Base-by-base conservation (phyloP, 2,797 vertebrate species). In the Premnoplex brunnescens region DNA sequence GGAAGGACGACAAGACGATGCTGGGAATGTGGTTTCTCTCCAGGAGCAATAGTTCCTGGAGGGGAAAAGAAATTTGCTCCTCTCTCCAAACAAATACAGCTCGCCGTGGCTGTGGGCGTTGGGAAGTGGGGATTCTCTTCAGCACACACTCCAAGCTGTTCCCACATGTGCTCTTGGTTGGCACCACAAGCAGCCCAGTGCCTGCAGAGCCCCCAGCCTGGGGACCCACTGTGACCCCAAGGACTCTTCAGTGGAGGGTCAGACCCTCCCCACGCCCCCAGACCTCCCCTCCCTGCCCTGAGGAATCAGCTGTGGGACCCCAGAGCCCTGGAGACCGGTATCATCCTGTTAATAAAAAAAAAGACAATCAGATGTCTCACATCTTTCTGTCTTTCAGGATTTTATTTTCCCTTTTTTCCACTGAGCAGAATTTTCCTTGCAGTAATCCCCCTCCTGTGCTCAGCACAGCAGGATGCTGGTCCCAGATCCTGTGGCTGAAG, bases 41-140 rank as follows among this genome's bases (percentile, higher is more conserved):
- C 94, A 89, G 91, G 67, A 89, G 51, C 86, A 76, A 51, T 2
- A 64, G 32, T 26, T 92, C 77, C 86, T 89, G 86, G 56, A 93
- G 87, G 71, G 68, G 39, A 75, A 84, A 34, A 91, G 86, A 92
- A 41, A 91, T 89, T 59, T 27, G 54, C 87, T 92, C 92, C 51
- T 91, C 69, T 82, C 59, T 89, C 44, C 56, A 84, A 91, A 87
- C 39, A 91, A 84, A 78, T 9, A 66, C 24, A 46, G 0, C 39
- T 59, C 1, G 7, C 71, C 1, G 30, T 3, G n/a, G 39, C 7
- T 0, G 77, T 24, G 74, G 87, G 60, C 0, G 28, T 52, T 0
- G 39, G 87, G 22, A 48, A 39, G 49, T 1, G 2, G 44, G 46
- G 60, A 20, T 1, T 7, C 34, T 22, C 77, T 32, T n/a, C 86